These are phyloP conservation scores for Chaetoderma sp. DNA, from an alignment of 2,888 invertebrate genomes.

Conservation along the genomic window DNA sequence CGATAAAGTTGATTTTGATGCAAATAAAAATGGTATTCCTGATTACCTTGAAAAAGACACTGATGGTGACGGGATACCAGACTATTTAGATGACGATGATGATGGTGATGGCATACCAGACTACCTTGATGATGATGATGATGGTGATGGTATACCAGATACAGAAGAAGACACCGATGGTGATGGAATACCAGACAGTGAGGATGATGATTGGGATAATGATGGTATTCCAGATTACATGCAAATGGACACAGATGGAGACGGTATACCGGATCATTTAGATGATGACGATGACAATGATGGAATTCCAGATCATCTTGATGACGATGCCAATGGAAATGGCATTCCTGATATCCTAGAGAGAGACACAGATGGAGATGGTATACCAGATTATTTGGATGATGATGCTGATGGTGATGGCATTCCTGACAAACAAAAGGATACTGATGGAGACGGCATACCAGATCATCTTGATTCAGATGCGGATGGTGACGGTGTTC, in stretches of 20 bases:
- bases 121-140: slow-evolving; percentile 39
- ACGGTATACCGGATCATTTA: slow-evolving; percentile 52
- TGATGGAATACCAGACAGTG: slow-evolving; percentile 40
- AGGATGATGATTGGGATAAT: slow-evolving; percentile 36
- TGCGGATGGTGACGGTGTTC: slow-evolving; percentile 42
- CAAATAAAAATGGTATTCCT: slow-evolving; percentile 57
- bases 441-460: slow-evolving; percentile 50
- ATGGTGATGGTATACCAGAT: slow-evolving; percentile 46
- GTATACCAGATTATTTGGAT: slow-evolving; percentile 40
- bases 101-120: slow-evolving; percentile 48
- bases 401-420: slow-evolving; percentile 44
- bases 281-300: slow-evolving; percentile 57
- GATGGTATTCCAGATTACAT: slow-evolving; percentile 42
- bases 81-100: slow-evolving; percentile 37
- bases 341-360: slow-evolving; percentile 55
- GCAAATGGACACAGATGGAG: slow-evolving; percentile 52
- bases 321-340: slow-evolving; percentile 44
- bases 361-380: slow-evolving; percentile 52
- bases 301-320: slow-evolving; percentile 51
- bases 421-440: slow-evolving; percentile 52
- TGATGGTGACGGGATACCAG: slow-evolving; percentile 53
- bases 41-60: slow-evolving; percentile 46
- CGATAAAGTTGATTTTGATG: slow-evolving; percentile 54
- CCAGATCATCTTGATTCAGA: slow-evolving; percentile 42
- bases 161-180: slow-evolving; percentile 37